A percentile compares a stretch with the other conserved stretches of the same genome.
phyloP scores from a whole-genome alignment of 1,140 invertebrate genomes.

The Drosophila nasuta region DNA sequence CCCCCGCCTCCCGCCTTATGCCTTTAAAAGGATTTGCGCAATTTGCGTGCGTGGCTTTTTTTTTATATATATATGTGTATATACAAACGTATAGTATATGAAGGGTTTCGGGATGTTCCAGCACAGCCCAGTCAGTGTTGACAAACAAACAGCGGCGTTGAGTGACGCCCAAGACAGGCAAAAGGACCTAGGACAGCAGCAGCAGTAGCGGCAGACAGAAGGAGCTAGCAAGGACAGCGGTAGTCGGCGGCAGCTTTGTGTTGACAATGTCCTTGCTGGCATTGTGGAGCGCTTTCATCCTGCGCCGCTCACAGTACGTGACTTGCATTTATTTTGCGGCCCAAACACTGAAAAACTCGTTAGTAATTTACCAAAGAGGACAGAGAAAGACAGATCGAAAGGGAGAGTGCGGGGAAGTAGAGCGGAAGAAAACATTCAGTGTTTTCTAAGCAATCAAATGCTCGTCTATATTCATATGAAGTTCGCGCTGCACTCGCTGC shows the following conservation, averaged over 20 bases:
- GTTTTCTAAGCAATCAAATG: slow-evolving; percentile 75
- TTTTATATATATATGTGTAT: too few relatives aligned
- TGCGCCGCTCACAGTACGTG: slow-evolving; percentile 58
- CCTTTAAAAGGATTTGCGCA: slow-evolving; percentile 80
- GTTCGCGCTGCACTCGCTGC: slow-evolving; percentile 28
- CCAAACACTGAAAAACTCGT: slow-evolving; percentile 69
- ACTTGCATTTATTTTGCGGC: slow-evolving; percentile 74
- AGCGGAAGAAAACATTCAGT: slow-evolving; percentile 2
- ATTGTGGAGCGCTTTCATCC: slow-evolving; percentile 56
- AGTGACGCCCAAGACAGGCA: slow-evolving; percentile 76
- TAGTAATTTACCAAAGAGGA: slow-evolving; percentile 72
- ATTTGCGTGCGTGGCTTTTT: slow-evolving; percentile 63
- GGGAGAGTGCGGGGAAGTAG: not conserved
- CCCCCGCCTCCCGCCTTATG: slow-evolving; percentile 34
- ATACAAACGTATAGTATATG: not conserved
- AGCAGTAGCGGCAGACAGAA: not conserved
- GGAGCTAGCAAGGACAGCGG: slow-evolving; percentile 35
- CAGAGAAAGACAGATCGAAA: slow-evolving; percentile 17
- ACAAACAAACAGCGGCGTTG: slow-evolving; percentile 78
- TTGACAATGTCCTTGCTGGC: slow-evolving; percentile 80
- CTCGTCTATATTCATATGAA: slow-evolving; percentile 72
- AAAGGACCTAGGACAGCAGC: slow-evolving; percentile 56
- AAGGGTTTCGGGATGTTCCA: slow-evolving; percentile 26
- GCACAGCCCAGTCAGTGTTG: slow-evolving; percentile 58
- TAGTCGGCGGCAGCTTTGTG: slow-evolving; percentile 63